Base-by-base conservation (phyloP, 2,797 vertebrate species). In the Phalanger gymnotis region DNA sequence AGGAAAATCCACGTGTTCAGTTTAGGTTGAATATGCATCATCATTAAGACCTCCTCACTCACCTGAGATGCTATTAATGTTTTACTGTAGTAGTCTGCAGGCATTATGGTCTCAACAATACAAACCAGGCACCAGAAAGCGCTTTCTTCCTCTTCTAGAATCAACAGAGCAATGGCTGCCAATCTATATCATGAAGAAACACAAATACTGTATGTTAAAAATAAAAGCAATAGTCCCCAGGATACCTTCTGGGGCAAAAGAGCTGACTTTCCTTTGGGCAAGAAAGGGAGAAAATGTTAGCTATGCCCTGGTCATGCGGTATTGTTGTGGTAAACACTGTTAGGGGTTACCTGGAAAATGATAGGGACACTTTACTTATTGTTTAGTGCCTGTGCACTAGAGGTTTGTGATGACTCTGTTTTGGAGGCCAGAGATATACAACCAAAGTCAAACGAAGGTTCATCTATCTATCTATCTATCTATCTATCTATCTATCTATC, bases 101-200 rank as follows among this genome's bases (percentile, higher is more conserved):
- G 99, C 99, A 99, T 99, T 97, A 99, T 99, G 96, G 98, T 97
- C 61, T 99, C 99, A 94, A 99, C 99, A 61, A 99, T 99, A 3
- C 99, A 98, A 95, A 99, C 99, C 58, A 99, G 98, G 97, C 99
- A 99, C 99, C 99, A 99, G 98, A 99, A 99, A 54, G 99, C 99
- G 0, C 99, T 99, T 96, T 99, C 99, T 61, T 99, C 99, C 40
- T 98, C 99, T 96, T 99, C 99, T 22, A 99, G 98, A 51, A 99
- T 98, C 90, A 99, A 98, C 27, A 99, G 99, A 31, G 99, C 99
- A 2, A 99, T 98, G 96, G 99, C 99, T 0, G 99, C 99, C 98
- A 99, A 94, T 97, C 99, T 99, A 98, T 10, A 95, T 0, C 0
- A 7, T 96, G 28, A 97, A 52, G 14, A 98, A 73, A 96, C 53